A percentile compares a stretch with the other conserved stretches of the same genome.
Conservation (phyloP, 64 coral and sea anemone genomes). For the Montipora capricornis region DNA sequence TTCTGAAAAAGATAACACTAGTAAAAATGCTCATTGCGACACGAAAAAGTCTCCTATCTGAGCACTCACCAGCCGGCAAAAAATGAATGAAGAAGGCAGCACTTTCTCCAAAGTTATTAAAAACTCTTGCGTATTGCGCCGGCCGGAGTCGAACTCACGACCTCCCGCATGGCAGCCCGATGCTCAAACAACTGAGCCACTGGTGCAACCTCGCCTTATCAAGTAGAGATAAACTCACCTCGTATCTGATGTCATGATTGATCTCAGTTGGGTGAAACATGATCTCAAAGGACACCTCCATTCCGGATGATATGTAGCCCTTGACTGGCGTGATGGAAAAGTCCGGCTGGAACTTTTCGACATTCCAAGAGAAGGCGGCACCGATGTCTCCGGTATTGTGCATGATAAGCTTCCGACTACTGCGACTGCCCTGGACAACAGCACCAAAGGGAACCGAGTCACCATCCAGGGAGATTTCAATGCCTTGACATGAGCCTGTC, state of each 20-base stretch:
- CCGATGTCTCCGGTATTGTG: constrained; percentile 97
- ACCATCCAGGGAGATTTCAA: constrained; percentile 87
- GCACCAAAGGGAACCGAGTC: constrained; percentile 97
- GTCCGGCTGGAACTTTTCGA: constrained; percentile 84
- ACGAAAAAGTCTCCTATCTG: no score
- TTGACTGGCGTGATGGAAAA: constrained; percentile 85
- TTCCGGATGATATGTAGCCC: constrained; percentile 91
- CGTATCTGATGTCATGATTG: constrained; percentile 93
- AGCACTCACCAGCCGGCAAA: no score
- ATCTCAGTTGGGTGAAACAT: constrained; percentile 82
- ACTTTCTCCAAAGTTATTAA: no score
- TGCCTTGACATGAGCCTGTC: constrained; percentile 91
- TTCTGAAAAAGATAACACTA: constrained; percentile 26
- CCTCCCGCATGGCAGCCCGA: no score
- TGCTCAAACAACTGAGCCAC: no score
- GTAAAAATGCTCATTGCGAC: no score
- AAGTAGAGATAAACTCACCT: constrained; percentile 54
- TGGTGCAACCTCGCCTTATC: background rate
- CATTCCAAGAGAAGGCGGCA: constrained; percentile 92
- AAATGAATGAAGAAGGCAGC: no score
- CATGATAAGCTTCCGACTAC: constrained; percentile 92
- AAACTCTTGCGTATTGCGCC: no score
- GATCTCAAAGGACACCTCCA: constrained; percentile 95
- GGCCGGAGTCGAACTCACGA: no score
- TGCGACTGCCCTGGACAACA: constrained; percentile 86